A percentile compares a stretch with the other conserved stretches of the same genome.
phyloP scores from a whole-genome alignment of 2,113 vertebrate genomes.

The Daphoenositta chrysoptera region DNA sequence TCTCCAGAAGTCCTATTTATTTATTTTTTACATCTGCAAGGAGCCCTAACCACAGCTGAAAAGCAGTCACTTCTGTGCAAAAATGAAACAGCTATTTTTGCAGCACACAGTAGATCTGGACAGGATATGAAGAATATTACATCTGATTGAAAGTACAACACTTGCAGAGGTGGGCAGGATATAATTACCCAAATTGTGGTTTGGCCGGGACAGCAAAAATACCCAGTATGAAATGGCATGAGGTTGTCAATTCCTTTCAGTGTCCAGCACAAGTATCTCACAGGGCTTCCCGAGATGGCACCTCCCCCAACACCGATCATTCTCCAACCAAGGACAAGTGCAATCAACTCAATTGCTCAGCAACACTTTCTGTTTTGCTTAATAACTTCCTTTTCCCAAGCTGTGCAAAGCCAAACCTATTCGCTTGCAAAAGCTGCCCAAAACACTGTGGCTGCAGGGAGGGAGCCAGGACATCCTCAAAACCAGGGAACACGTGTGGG shows the following conservation, averaged over 20 bases:
- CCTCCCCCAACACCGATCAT: background rate
- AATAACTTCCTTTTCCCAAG: background rate
- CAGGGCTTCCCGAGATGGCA: background rate
- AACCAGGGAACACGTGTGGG: accelerated
- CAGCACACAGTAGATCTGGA: conserved; percentile 1
- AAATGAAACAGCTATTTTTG: conserved; percentile 36
- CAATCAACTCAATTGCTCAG: background rate
- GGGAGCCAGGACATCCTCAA: background rate
- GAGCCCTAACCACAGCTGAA: background rate
- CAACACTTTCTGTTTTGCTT: background rate
- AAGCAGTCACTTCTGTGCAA: background rate
- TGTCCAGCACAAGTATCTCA: background rate
- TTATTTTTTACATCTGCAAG: conserved; percentile 1
- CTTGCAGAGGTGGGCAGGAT: conserved; percentile 39
- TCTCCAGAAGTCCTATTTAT: background rate
- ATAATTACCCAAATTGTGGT: conserved; percentile 24
- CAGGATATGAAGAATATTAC: conserved; percentile 26
- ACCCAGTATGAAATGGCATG: background rate
- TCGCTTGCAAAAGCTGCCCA: background rate
- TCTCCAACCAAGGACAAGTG: background rate
- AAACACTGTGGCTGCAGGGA: background rate
- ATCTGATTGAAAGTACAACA: conserved; percentile 23
- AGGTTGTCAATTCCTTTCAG: background rate
- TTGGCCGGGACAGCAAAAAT: conserved; percentile 27
- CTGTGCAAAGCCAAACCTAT: background rate